phyloP scores from a whole-genome alignment of 1,140 invertebrate species.

The Nylanderia fulva region DNA sequence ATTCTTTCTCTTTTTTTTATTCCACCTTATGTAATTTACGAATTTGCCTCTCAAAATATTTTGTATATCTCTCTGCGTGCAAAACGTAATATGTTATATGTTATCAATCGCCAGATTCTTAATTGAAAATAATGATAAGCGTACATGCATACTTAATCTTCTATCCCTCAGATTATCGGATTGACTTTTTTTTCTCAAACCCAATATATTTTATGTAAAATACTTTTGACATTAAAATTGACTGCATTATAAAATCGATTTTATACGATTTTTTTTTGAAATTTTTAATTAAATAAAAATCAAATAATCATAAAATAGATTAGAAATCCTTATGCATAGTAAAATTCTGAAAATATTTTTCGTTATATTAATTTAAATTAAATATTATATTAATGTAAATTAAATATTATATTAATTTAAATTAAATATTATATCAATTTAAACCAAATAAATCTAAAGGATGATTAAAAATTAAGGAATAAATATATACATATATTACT shows the following conservation, averaged over 20 bases:
- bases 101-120: conserved; percentile 7
- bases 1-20: conserved; percentile 52
- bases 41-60: conserved; percentile 70
- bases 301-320: neutral
- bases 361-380: neutral
- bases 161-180: conserved; percentile 35
- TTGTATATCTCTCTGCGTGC: conserved; percentile 17
- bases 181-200: neutral
- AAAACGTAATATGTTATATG: conserved; percentile 58
- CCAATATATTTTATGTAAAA: neutral
- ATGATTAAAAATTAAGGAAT: conserved; percentile 22
- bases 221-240: neutral
- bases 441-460: conserved; percentile 20
- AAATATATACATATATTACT: conserved; percentile 25
- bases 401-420: too few relatives aligned
- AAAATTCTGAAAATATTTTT: neutral
- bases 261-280: neutral
- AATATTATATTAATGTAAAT: too few relatives aligned
- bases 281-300: neutral
- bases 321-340: neutral
- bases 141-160: neutral
- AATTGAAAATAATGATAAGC: conserved; percentile 31
- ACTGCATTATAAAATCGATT: neutral
- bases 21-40: conserved; percentile 51
- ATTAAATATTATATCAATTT: too few relatives aligned